Evolutionary conservation across 1,140 invertebrate species (phyloP).

Genomic region (Anastatus disparis): DNA sequence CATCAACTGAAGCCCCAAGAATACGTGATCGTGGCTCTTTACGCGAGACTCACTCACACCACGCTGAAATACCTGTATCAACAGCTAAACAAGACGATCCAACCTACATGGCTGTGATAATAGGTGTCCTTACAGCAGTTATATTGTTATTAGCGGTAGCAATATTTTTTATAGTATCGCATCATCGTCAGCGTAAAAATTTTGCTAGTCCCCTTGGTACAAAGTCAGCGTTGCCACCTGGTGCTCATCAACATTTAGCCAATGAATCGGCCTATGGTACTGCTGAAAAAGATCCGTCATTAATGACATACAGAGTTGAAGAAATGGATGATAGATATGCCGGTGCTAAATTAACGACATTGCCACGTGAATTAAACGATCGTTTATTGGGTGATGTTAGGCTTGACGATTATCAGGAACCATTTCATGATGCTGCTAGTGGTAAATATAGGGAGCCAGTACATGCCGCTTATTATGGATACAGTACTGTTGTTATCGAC

Average conservation of each 20-base stretch:
- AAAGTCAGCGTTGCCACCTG: slow-evolving; percentile 61
- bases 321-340: slow-evolving; percentile 65
- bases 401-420: slow-evolving; percentile 69
- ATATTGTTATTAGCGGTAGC: slow-evolving; percentile 71
- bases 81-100: slow-evolving; percentile 67
- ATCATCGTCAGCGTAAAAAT: slow-evolving; percentile 71
- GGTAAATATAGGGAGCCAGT: slow-evolving; percentile 64
- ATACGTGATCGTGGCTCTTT: slow-evolving; percentile 63
- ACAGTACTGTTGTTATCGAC: slow-evolving; percentile 69
- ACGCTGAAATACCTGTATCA: slow-evolving; percentile 61
- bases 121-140: slow-evolving; percentile 73
- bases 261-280: slow-evolving; percentile 64
- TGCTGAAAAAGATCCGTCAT: slow-evolving; percentile 63
- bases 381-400: slow-evolving; percentile 63
- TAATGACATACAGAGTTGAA: slow-evolving; percentile 65
- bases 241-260: slow-evolving; percentile 62
- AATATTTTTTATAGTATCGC: slow-evolving; percentile 71
- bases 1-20: slow-evolving; percentile 62
- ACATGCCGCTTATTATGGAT: slow-evolving; percentile 68
- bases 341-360: slow-evolving; percentile 60
- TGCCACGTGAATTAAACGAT: slow-evolving; percentile 64
- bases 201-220: slow-evolving; percentile 66
- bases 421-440: slow-evolving; percentile 60
- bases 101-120: slow-evolving; percentile 74
- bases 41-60: slow-evolving; percentile 56